Evolutionary conservation across 2,888 invertebrate genomes (phyloP), one percentile per base, ranked within the genome.

Genomic region (Falcaria lacertinaria): DNA sequence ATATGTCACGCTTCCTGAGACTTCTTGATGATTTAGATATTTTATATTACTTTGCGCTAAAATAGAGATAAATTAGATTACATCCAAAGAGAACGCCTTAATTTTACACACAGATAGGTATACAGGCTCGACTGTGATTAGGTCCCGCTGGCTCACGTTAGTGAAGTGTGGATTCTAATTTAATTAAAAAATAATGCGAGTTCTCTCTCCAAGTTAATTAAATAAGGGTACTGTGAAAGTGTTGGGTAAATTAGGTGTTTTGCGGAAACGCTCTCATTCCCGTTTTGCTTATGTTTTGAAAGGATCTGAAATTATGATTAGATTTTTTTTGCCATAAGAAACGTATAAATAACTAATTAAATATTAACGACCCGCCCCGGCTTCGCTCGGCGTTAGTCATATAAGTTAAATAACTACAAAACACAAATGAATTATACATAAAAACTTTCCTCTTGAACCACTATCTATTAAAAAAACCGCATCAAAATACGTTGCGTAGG

Each of bases 181-280:
- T 58, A 66, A 66, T 68, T 62, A 62, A 64, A 64, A 65, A 66
- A 60, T 60, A 62, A 69, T 60, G 54, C 33, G 41, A 42, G 42
- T 53, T 44, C 48, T 44, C 48, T 52, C 43, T 45, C 34, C 25
- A 33, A 45, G 47, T 52, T 55, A 58, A 58, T 54, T 57, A 58
- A 37, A 37, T 37, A 14, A 43, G 47, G 48, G 39, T 40, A 42
- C 42, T 38, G 44, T 41, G 37, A 42, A 50, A 52, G 48, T 52
- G 50, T 41, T 34, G 25, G n/a, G 47, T 44, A 40, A 43, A 46
- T 48, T 41, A 44, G 41, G 39, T 48, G 44, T 47, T 32, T 40
- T 44, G 40, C 35, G 48, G 28, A 8, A 37, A 8, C 37, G 8
- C 4, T 13, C 11, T 22, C 25, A n/a, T n/a, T n/a, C n/a, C n/a